Evolutionary conservation across 2,797 vertebrate species (phyloP), one percentile per base, ranked within the genome.

Genomic region (Botia almorhae): DNA sequence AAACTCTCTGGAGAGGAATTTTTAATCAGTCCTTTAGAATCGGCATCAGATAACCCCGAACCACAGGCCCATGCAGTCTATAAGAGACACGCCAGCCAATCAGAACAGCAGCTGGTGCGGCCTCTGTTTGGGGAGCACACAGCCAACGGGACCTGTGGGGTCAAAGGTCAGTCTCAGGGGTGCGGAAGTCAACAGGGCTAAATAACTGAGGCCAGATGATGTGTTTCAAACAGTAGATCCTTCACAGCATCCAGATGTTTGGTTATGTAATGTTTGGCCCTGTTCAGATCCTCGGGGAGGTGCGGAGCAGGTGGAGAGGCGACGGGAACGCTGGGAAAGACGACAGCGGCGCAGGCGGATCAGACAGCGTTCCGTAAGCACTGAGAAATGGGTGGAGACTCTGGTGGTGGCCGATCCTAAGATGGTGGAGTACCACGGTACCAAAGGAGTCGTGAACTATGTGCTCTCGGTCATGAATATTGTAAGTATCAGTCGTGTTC

Each of bases 381-480:
- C 89, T 77, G 97, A 99, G 90, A 98, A 96, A 88, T 99, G 98
- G 98, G 97, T 99, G 89, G 98, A 99, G 85, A 97, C 96, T 0
- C 90, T 99, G 91, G 97, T 99, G 88, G 98, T 99, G 80, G 98
- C 97, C 0, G 98, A 99, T 82, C 67, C 94, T 23, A 98, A 98
- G 86, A 99, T 99, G 98, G 93, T 98, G 80, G 95, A 98, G 83
- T 94, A 96, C 84, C 97, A 99, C 0, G 96, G 98, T 23, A 95
- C 89, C 4, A 91, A 92, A 4, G 89, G 91, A 0, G 93, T 97
- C 6, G 97, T 98, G 89, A 95, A 89, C 89, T 99, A 99, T 0
- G 92, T 97, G 80, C 93, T 99, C 75, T 95, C 97, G 0, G 90
- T 99, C 85, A 98, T 99, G 97, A 99, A 99, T 90, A 98, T 99